Evolutionary conservation across 2,113 vertebrate species (phyloP), one percentile per base, ranked within the genome.

Genomic region (Sinocyclocheilus maitianheensis): DNA sequence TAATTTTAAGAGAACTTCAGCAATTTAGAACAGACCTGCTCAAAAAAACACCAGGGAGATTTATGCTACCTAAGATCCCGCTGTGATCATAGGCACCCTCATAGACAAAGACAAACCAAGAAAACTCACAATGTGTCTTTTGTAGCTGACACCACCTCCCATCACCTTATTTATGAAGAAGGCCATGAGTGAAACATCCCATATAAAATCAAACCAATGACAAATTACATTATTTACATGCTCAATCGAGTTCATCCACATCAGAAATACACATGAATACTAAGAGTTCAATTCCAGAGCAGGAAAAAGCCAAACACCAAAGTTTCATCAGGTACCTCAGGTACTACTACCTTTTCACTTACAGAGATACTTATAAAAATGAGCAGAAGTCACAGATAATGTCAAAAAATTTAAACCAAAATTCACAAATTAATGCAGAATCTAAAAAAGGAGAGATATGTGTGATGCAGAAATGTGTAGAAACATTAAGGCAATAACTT

Each of bases 191-290:
- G 93, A 95, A 95, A 94, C 90, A 91, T 89, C 87, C 87, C 91
- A 92, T 84, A 94, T 92, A 91, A 92, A 90, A 93, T 87, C 88
- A 90, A 93, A 93, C 90, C 93, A 92, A 94, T 89, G 88, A 92
- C 93, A 93, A 90, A 91, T 90, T 89, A 91, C 89, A 92, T 93
- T 95, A 95, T 95, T 94, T 96, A 96, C 95, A 85, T 86, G 26
- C 77, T 84, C 75, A 91, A 92, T 93, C 87, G 92, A 92, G 91
- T 60, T 60, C 55, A 60, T 20, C 18, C 20, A 60, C 55, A 90
- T 89, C 80, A 91, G 91, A 89, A 93, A 89, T 43, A 81, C 85
- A 84, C 20, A 62, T 67, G 55, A 83, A 84, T 80, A 43, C 77
- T 79, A 79, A 81, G 58, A 80, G 37, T 69, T 69, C 63, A 48